A percentile compares a stretch with the other conserved stretches of the same genome.
Conservation (phyloP, 2,888 invertebrate genomes). For the Rhamphomyia laevipes region DNA sequence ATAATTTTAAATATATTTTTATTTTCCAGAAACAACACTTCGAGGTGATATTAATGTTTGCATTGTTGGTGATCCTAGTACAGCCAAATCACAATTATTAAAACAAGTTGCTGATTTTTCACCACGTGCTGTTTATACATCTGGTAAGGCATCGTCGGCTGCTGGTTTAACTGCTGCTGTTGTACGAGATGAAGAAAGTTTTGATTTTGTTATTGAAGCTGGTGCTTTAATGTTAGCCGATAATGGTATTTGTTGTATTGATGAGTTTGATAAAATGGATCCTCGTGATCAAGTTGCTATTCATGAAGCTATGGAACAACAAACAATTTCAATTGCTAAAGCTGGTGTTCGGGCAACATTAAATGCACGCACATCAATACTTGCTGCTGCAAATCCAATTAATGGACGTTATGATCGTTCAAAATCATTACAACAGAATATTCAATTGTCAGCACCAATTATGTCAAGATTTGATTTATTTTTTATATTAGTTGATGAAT, state of each 20-base stretch:
- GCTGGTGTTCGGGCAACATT: conserved; percentile 94
- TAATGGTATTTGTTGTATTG: conserved; percentile 97
- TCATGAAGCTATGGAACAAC: conserved; percentile 99
- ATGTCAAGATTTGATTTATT: conserved; percentile 99
- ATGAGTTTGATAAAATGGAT: conserved; percentile 99
- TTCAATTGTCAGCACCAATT: conserved; percentile 86
- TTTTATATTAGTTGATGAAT: conserved; percentile 95
- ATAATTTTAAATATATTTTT: background rate
- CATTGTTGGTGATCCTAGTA: conserved; percentile 97
- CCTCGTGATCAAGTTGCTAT: conserved; percentile 94
- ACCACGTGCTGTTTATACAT: conserved; percentile 95
- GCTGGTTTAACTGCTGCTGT: conserved; percentile 99
- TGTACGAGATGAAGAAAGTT: conserved; percentile 91
- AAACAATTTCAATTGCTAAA: conserved; percentile 97
- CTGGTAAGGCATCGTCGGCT: conserved; percentile 95
- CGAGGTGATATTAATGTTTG: conserved; percentile 97
- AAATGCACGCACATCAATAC: conserved; percentile 93
- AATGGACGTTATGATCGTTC: conserved; percentile 94
- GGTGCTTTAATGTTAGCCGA: conserved; percentile 99
- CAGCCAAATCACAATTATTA: conserved; percentile 94
- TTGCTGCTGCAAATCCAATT: conserved; percentile 97
- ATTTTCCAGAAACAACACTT: conserved; percentile 58
- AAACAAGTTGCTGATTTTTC: conserved; percentile 91
- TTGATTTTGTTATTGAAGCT: conserved; percentile 98
- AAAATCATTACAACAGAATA: conserved; percentile 89